A percentile compares a stretch with the other conserved stretches of the same genome.
These are phyloP conservation scores for Halcyon leucocephala DNA, from an alignment of 2,797 vertebrate species.

Conservation along the genomic window DNA sequence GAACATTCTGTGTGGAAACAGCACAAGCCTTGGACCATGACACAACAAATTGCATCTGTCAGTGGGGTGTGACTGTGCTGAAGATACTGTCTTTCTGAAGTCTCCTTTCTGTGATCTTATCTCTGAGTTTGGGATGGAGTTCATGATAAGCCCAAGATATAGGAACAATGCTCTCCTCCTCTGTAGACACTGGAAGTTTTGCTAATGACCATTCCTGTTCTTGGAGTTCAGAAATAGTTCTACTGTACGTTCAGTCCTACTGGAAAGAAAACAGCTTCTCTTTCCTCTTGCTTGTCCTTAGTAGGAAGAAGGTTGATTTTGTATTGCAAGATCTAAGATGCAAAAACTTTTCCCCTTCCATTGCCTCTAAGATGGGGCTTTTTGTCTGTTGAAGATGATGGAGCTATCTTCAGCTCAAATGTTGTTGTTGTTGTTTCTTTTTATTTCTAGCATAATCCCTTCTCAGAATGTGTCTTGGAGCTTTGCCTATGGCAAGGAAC, in stretches of 20 bases:
- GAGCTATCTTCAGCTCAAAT: not conserved
- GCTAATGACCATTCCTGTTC: not conserved
- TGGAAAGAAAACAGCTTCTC: not conserved
- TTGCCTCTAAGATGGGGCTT: not conserved
- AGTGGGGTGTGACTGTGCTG: not conserved
- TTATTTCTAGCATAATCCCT: not conserved
- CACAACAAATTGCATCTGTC: not conserved
- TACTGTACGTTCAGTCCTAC: not conserved
- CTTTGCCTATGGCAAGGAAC: not conserved
- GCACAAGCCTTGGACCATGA: not conserved
- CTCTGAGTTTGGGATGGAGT: not conserved
- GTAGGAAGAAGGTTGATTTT: not conserved
- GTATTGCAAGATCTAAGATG: not conserved
- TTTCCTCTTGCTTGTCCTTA: not conserved
- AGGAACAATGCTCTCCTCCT: not conserved
- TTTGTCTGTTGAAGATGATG: not conserved
- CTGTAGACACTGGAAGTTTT: not conserved
- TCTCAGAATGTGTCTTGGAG: not conserved
- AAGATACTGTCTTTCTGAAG: not conserved
- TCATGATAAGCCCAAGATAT: not conserved
- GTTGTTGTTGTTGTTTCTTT: not conserved
- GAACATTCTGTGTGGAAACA: constrained; percentile 32
- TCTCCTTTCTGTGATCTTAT: not conserved
- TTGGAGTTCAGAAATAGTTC: not conserved
- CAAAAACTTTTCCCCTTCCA: not conserved